phyloP scores from a whole-genome alignment of 23 tunicate species.

The Oikopleura dioica region DNA sequence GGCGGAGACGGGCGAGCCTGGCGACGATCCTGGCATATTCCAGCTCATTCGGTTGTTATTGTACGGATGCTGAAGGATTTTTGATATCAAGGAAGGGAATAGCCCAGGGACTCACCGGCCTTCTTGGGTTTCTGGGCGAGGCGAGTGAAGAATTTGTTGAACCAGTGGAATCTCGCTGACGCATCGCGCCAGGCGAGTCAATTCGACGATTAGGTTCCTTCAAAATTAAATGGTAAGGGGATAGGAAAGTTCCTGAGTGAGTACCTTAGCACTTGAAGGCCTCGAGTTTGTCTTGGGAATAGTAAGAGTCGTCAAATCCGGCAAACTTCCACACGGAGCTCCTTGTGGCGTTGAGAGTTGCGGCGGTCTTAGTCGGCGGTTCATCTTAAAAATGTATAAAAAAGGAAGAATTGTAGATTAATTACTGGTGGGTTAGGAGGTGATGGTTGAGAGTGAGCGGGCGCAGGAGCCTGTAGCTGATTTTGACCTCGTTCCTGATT shows the following conservation, averaged over 20 bases:
- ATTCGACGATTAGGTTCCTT: neutral
- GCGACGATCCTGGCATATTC: neutral
- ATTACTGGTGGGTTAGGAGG: no score
- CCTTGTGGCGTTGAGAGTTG: constrained; percentile 5
- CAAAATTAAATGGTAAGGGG: neutral
- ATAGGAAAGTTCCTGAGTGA: neutral
- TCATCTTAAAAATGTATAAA: constrained; percentile 11
- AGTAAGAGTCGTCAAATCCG: neutral
- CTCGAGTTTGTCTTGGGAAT: neutral
- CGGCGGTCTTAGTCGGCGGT: neutral
- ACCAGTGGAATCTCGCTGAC: neutral
- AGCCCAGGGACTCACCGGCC: neutral
- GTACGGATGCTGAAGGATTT: constrained; percentile 2
- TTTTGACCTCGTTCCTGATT: no score
- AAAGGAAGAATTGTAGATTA: no score
- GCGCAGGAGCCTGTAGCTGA: no score
- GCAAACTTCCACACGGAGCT: constrained; percentile 10
- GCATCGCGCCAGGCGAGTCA: neutral
- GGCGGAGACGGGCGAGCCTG: neutral
- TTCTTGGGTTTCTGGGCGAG: neutral
- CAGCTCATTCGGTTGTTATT: neutral
- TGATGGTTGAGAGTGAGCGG: no score
- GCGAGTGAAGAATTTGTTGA: no score
- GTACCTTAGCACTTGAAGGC: constrained; percentile 11
- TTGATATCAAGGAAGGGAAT: no score